These are phyloP conservation scores for Platycercus adscitus DNA, from an alignment of 2,113 vertebrate species.

Conservation along the genomic window DNA sequence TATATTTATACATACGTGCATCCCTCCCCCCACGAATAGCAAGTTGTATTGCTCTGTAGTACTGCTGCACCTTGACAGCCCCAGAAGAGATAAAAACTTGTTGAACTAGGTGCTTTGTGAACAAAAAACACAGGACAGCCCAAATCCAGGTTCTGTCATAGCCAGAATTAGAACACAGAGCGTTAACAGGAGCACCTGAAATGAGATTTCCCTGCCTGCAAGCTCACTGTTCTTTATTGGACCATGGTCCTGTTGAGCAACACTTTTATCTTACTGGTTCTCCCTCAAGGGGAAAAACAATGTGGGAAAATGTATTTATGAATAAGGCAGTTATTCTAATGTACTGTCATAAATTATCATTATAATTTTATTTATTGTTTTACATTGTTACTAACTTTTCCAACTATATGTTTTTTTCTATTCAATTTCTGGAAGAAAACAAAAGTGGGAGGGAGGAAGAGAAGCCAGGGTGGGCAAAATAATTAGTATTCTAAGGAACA, in stretches of 20 bases:
- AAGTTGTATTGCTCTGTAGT: neutral
- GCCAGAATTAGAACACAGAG: neutral
- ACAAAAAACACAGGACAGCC: neutral
- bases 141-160: neutral
- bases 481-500: neutral
- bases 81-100: neutral
- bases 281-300: neutral
- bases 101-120: neutral
- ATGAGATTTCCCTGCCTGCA: neutral
- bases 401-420: neutral
- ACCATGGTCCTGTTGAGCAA: neutral
- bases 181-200: neutral
- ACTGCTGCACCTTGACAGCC: neutral
- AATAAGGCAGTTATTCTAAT: neutral
- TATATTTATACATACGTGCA: neutral
- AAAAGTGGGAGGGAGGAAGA: rapidly evolving
- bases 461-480: neutral
- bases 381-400: neutral
- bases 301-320: neutral
- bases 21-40: no score
- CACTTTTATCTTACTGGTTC: neutral
- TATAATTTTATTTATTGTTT: neutral
- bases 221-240: neutral
- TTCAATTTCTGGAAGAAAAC: neutral
- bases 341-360: neutral